phyloP scores from a whole-genome alignment of 2,888 invertebrate species.

The Notodonta ziczac region DNA sequence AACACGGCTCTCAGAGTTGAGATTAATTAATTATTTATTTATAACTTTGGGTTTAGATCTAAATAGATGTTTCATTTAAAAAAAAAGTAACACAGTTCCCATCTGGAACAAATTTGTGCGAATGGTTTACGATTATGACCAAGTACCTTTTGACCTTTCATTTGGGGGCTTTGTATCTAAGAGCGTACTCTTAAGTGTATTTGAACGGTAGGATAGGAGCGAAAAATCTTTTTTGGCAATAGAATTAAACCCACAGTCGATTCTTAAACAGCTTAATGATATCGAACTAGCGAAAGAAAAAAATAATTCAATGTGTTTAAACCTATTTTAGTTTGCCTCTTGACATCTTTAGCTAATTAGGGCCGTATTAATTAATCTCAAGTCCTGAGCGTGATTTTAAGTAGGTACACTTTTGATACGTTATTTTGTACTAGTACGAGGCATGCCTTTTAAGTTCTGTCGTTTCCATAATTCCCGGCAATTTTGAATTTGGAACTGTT shows the following conservation, averaged over 20 bases:
- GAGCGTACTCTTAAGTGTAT: slow-evolving; percentile 22
- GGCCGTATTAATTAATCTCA: not conserved
- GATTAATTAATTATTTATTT: not conserved
- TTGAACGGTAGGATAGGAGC: slow-evolving; percentile 24
- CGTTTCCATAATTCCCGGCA: too few species aligned
- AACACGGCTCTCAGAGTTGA: too few species aligned
- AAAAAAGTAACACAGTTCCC: slow-evolving; percentile 10
- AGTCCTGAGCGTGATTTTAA: too few species aligned
- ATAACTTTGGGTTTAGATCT: not conserved
- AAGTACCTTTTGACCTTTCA: slow-evolving; percentile 37
- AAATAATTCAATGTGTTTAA: not conserved
- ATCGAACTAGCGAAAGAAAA: not conserved
- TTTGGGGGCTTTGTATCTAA: slow-evolving; percentile 25
- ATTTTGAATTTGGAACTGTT: too few species aligned
- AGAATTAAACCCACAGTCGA: not conserved
- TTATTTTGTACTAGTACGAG: too few species aligned
- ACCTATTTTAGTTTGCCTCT: not conserved
- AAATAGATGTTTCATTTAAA: too few species aligned
- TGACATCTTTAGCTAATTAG: slow-evolving; percentile 8
- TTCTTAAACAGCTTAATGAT: not conserved
- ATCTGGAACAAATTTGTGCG: slow-evolving; percentile 35
- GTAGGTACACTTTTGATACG: too few species aligned
- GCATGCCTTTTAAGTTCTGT: too few species aligned
- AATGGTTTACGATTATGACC: slow-evolving; percentile 40
- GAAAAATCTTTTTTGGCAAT: slow-evolving; percentile 7